These are phyloP conservation scores for Pelosia muscerda DNA, from an alignment of 2,888 invertebrate species.

Conservation along the genomic window DNA sequence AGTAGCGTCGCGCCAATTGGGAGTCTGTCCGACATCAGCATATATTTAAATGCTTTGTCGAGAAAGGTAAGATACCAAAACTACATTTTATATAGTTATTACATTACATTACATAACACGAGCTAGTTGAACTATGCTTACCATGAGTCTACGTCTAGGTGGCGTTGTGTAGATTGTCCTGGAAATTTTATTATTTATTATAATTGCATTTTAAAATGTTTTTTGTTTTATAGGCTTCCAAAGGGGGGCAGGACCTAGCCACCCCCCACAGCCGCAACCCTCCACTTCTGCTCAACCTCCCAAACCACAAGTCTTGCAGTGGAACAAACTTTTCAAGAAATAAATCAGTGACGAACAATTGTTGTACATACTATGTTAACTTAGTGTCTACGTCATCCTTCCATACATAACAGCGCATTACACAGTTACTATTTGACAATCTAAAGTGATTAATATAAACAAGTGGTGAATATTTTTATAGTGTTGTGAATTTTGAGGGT, in stretches of 20 bases:
- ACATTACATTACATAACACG: no score
- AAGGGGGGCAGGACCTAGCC: conserved; percentile 57
- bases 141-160: no score
- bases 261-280: conserved; percentile 60
- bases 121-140: no score
- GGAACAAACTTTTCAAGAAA: conserved; percentile 78
- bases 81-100: background rate
- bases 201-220: background rate
- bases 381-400: conserved; percentile 18
- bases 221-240: conserved; percentile 58
- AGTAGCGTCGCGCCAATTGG: conserved; percentile 86
- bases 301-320: conserved; percentile 61
- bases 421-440: conserved; percentile 33
- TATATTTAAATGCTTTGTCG: conserved; percentile 66
- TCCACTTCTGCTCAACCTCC: conserved; percentile 58
- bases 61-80: conserved; percentile 60
- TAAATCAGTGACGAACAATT: conserved; percentile 57
- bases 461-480: conserved; percentile 17
- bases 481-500: conserved; percentile 10
- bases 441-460: conserved; percentile 21
- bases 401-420: conserved; percentile 21
- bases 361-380: conserved; percentile 39
- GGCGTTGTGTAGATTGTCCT: no score
- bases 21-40: conserved; percentile 76
- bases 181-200: no score